Percentiles rank a stretch among this genome's conserved stretches.
These are phyloP conservation scores for Merluccius polli DNA, from an alignment of 2,797 vertebrate genomes.

Conservation along the genomic window DNA sequence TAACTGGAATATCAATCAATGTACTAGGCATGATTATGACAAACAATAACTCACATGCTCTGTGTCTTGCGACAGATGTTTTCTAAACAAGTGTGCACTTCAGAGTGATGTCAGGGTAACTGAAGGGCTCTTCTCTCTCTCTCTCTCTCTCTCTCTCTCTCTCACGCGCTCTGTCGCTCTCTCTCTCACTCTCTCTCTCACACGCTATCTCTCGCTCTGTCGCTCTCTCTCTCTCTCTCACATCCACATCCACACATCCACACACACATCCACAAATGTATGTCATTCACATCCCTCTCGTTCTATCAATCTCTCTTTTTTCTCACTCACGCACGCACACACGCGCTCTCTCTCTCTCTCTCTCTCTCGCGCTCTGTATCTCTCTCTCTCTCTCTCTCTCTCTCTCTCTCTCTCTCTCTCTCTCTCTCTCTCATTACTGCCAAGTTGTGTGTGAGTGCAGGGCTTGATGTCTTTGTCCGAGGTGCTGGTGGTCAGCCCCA, in stretches of 20 bases:
- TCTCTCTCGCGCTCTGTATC: too few species aligned
- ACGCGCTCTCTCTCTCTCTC: too few species aligned
- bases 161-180: background rate
- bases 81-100: conserved; percentile 18
- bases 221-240: background rate
- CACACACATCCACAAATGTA: too few species aligned
- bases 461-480: conserved; percentile 7
- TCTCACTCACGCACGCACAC: too few species aligned
- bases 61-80: conserved; percentile 18
- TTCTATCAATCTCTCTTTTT: too few species aligned
- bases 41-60: background rate
- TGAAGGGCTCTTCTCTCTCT: conserved; percentile 20
- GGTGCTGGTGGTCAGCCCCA: background rate
- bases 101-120: conserved; percentile 1
- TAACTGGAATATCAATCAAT: conserved; percentile 29
- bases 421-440: background rate
- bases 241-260: too few species aligned
- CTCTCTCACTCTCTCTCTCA: background rate
- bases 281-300: too few species aligned
- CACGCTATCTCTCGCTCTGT: background rate
- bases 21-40: background rate
- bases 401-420: too few species aligned
- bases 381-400: too few species aligned
- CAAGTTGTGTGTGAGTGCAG: conserved; percentile 9
- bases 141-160: background rate